Conservation (phyloP, 2,888 invertebrate species). For the Lochmaea capreae region DNA sequence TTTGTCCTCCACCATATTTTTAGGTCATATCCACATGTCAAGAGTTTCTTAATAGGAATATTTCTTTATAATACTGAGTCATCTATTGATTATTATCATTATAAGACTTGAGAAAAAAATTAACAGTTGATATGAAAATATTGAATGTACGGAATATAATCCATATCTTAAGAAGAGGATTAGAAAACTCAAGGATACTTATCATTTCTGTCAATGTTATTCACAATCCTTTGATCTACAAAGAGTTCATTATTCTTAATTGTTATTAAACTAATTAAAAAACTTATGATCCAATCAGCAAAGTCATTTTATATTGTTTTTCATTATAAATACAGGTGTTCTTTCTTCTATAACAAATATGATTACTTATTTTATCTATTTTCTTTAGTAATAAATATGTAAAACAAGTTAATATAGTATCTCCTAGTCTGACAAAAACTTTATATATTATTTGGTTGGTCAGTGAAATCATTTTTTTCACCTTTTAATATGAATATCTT, state of each 20-base stretch:
- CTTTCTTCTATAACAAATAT: too few species aligned
- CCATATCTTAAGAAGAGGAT: background rate
- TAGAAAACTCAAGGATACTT: background rate
- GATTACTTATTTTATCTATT: background rate
- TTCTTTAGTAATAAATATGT: background rate
- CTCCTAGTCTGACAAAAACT: background rate
- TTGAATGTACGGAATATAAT: background rate
- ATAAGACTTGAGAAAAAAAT: conserved; percentile 14
- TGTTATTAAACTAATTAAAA: background rate
- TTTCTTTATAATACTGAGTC: conserved; percentile 12
- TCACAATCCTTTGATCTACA: background rate
- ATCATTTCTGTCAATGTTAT: background rate
- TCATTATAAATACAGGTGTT: background rate
- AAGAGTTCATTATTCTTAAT: background rate
- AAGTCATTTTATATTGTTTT: background rate
- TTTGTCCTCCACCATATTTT: conserved; percentile 13
- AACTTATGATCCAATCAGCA: background rate
- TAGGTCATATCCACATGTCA: conserved; percentile 46
- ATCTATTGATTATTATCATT: background rate
- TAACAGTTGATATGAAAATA: background rate
- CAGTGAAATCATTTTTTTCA: background rate
- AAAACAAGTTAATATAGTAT: too few species aligned
- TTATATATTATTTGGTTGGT: background rate
- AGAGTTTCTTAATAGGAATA: conserved; percentile 18
- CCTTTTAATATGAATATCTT: background rate